Evolutionary conservation across 1,140 invertebrate species (phyloP), one percentile per base, ranked within the genome.

Genomic region (Phthorimaea operculella): DNA sequence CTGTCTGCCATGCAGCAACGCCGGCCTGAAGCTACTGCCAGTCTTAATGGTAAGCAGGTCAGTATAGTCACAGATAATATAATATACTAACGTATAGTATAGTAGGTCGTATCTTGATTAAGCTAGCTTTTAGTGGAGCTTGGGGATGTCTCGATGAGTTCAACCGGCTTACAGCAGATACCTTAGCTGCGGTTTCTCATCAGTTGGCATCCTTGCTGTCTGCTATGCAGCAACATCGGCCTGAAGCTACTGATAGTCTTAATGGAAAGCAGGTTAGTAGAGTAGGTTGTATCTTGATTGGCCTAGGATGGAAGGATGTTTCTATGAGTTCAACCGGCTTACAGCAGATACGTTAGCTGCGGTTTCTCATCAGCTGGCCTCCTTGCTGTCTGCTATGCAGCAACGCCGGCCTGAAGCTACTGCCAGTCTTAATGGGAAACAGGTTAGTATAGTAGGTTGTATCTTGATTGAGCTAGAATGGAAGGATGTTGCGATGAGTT

Each of bases 131-230:
- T 76, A 95, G 95, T 81, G 97, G 97, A n/a, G 95, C 96, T 36
- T 99, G 97, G 97, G 97, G 97, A 28, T 99, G 97, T 85, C 98
- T 99, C 85, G 97, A 99, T 86, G 97, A 99, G 87, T 98, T 99
- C 82, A 99, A 99, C 86, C 91, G 98, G 11, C 85, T 99, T 14
- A 94, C 98, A 69, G 94, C 97, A 77, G 92, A 92, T 44, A 98
- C 97, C 5, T 85, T 99, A 36, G 98, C 96, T 15, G 92, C 95
- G 6, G 92, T 98, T 4, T 95, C 96, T 0, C 64, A 83, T 78
- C 65, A 99, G 81, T 90, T 92, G 64, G 92, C 95, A 0, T 87
- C 98, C 16, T 73, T 86, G 14, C 66, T 89, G 90, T 92, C 82
- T 88, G 91, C 66, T 88, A 91, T 64, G 70, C 39, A 51, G 5